Conservation (phyloP, 2,888 invertebrate species). For the Chrysomela aeneicollis region DNA sequence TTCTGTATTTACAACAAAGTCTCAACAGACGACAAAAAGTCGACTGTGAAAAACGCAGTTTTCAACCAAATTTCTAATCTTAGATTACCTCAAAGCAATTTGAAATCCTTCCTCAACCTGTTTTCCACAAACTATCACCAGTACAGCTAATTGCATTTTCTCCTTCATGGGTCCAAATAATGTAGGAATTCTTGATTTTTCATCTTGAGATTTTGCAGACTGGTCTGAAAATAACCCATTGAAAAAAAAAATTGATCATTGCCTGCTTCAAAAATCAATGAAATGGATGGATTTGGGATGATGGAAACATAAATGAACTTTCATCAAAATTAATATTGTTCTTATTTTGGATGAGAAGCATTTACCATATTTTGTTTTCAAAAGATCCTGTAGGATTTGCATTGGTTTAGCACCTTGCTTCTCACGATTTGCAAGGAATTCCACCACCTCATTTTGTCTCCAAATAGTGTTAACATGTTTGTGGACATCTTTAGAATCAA, state of each 20-base stretch:
- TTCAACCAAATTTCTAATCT: too few relatives aligned
- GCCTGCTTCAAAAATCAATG: too few relatives aligned
- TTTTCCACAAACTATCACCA: constrained; percentile 72
- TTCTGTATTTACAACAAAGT: too few relatives aligned
- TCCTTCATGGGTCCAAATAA: constrained; percentile 75
- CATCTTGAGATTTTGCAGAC: background rate
- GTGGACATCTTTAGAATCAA: constrained; percentile 76
- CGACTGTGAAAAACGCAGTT: too few relatives aligned
- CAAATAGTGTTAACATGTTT: constrained; percentile 81
- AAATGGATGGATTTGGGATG: too few relatives aligned
- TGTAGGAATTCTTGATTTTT: constrained; percentile 66
- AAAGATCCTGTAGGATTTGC: constrained; percentile 43
- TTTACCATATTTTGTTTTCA: constrained; percentile 46
- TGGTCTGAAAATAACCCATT: constrained; percentile 22
- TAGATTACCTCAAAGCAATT: constrained; percentile 73
- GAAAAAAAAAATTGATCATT: too few relatives aligned
- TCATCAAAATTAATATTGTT: background rate
- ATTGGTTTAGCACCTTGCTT: constrained; percentile 61
- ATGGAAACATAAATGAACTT: background rate
- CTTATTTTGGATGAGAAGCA: background rate
- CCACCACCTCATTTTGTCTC: constrained; percentile 82
- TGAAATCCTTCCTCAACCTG: constrained; percentile 77
- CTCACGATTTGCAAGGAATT: constrained; percentile 75
- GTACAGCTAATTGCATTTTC: constrained; percentile 73
- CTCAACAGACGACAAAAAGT: too few relatives aligned